A percentile compares a stretch with the other conserved stretches of the same genome.
These are phyloP conservation scores for Myripristis murdjan DNA, from an alignment of 2,797 vertebrate genomes.

Conservation along the genomic window DNA sequence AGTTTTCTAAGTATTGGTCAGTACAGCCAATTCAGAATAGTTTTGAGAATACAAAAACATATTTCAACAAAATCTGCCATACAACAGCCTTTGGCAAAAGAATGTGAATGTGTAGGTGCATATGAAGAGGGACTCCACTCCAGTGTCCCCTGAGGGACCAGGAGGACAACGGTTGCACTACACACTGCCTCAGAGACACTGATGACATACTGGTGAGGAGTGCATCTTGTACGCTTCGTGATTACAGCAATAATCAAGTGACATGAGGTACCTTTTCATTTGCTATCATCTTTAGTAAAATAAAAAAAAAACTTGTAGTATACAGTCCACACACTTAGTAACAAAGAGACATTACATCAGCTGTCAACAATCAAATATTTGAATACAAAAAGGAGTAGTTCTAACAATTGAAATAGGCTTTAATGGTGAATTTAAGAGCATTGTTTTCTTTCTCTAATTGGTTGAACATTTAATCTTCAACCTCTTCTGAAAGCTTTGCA, in stretches of 20 bases:
- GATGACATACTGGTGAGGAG: background rate
- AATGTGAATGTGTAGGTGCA: slow-evolving; percentile 14
- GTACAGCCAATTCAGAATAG: background rate
- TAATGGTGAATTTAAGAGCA: slow-evolving; percentile 73
- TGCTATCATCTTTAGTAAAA: slow-evolving; percentile 33
- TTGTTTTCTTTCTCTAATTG: slow-evolving; percentile 25
- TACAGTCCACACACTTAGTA: slow-evolving; percentile 2
- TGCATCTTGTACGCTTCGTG: background rate
- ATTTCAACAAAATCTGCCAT: slow-evolving; percentile 10
- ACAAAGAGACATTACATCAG: slow-evolving; percentile 50
- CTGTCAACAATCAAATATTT: slow-evolving; percentile 18
- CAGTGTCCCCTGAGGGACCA: background rate
- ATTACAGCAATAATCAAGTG: slow-evolving; percentile 13
- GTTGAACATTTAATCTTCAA: slow-evolving; percentile 36
- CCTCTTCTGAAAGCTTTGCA: slow-evolving; percentile 30
- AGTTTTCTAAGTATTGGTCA: slow-evolving; percentile 26
- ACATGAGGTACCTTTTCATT: slow-evolving; percentile 44
- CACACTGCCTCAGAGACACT: slow-evolving; percentile 1
- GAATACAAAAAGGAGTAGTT: slow-evolving; percentile 10
- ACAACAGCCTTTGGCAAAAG: slow-evolving; percentile 33
- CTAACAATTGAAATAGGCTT: slow-evolving; percentile 66
- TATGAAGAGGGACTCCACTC: slow-evolving; percentile 5
- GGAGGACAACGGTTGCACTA: background rate
- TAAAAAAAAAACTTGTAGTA: slow-evolving; percentile 10
- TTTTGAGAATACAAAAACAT: slow-evolving; percentile 5